phyloP scores from a whole-genome alignment of 1,140 invertebrate genomes.

The Drosophila pandora region DNA sequence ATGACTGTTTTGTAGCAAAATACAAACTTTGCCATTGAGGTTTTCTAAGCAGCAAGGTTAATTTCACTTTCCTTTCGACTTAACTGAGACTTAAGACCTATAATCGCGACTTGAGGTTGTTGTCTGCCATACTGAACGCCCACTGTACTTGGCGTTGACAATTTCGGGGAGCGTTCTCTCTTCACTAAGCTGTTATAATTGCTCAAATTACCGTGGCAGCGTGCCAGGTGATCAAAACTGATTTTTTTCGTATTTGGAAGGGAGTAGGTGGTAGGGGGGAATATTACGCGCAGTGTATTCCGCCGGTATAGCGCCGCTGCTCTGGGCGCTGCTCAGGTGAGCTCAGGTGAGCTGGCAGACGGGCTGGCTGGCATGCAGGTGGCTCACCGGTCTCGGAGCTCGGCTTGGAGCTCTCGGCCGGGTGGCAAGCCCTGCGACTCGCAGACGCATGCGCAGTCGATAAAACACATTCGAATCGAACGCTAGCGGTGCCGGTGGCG shows the following conservation, averaged over 20 bases:
- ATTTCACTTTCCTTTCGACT: slow-evolving; percentile 35
- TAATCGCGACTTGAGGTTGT: slow-evolving; percentile 31
- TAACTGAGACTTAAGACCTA: background rate
- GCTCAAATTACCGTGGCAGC: slow-evolving; percentile 66
- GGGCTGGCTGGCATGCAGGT: slow-evolving; percentile 55
- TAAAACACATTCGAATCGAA: slow-evolving; percentile 79
- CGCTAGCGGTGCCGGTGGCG: slow-evolving; percentile 53
- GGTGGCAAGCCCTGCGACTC: slow-evolving; percentile 69
- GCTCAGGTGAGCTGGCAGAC: slow-evolving; percentile 17
- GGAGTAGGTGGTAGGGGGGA: slow-evolving; percentile 1
- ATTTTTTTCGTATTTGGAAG: slow-evolving; percentile 16
- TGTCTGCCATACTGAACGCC: slow-evolving; percentile 14
- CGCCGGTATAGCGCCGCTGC: slow-evolving; percentile 50
- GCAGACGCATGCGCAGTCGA: slow-evolving; percentile 74
- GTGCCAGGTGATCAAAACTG: slow-evolving; percentile 50
- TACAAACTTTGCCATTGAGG: background rate
- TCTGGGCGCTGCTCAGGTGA: slow-evolving; percentile 46
- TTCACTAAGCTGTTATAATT: slow-evolving; percentile 64
- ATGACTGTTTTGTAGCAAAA: background rate
- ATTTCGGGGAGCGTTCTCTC: slow-evolving; percentile 45
- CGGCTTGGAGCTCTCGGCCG: slow-evolving; percentile 33
- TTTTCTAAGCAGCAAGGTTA: slow-evolving; percentile 25
- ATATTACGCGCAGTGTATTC: slow-evolving; percentile 72
- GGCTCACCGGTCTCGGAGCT: slow-evolving; percentile 45
- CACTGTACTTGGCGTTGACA: slow-evolving; percentile 61